Conservation (phyloP, 2,797 vertebrate species). For the Microchirus variegatus region DNA sequence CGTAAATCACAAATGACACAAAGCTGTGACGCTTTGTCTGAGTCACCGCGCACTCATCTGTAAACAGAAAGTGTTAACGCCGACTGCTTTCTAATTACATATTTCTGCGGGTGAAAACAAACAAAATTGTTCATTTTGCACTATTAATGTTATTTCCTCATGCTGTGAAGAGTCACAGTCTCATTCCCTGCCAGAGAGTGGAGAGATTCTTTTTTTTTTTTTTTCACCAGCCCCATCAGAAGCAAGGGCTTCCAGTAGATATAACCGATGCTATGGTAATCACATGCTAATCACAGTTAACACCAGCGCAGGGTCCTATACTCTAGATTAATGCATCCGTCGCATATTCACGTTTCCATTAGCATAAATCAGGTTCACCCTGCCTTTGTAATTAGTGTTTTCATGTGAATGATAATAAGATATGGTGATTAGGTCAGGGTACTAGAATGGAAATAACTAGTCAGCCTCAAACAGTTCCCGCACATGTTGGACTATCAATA, state of each 20-base stretch:
- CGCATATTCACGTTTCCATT: conserved; percentile 82
- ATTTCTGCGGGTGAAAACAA: conserved; percentile 69
- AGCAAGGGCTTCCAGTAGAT: conserved; percentile 67
- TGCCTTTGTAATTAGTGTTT: conserved; percentile 84
- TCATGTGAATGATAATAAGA: conserved; percentile 83
- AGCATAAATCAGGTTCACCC: conserved; percentile 84
- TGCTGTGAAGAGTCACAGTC: conserved; percentile 62
- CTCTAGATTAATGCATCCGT: conserved; percentile 81
- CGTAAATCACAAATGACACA: conserved; percentile 3
- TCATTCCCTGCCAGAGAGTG: conserved; percentile 56
- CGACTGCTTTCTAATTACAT: conserved; percentile 39
- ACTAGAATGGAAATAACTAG: conserved; percentile 79
- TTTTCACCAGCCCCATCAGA: conserved; percentile 54
- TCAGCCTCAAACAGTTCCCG: conserved; percentile 68
- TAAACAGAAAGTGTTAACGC: conserved; percentile 23
- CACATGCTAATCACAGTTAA: conserved; percentile 83
- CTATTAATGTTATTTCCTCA: conserved; percentile 67
- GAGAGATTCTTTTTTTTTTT: conserved; percentile 42
- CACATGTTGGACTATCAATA: conserved; percentile 73
- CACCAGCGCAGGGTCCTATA: conserved; percentile 80
- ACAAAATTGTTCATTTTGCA: conserved; percentile 69
- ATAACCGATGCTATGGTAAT: conserved; percentile 79
- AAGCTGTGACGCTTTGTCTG: conserved; percentile 6
- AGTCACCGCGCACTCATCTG: conserved; percentile 1
- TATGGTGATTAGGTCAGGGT: conserved; percentile 83